Base-by-base conservation (phyloP, 1,140 invertebrate species). In the Aphaenogaster floridana region DNA sequence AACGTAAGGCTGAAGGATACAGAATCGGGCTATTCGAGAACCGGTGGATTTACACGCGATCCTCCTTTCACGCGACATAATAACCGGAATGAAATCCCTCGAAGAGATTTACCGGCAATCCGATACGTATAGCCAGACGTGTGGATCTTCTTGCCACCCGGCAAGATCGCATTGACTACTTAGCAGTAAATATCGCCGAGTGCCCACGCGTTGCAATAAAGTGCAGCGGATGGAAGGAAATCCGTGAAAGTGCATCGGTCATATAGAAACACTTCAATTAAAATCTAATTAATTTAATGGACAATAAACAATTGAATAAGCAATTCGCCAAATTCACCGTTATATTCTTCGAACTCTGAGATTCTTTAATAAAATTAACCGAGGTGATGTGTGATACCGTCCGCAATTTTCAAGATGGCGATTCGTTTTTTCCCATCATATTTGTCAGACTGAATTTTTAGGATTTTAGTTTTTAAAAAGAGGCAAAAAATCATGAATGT, bases 161-260 rank as follows among this genome's bases (percentile, higher is more conserved):
- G 64, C 54, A 84, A 61, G 52, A 81, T 84, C 54, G 39, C 52
- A 9, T 45, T 69, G 80, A 84, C 80, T 84, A 74, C 69, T 84
- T 84, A 84, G 69, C 80, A 84, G 69, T 84, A 84, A 84, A 84
- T 83, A 72, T 84, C n/a, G 4, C 5, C 54, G 52, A 17, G 3
- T 52, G 21, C 69, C 54, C 42, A 83, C 69, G 54, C 68, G n/a
- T 34, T 36, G 80, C 69, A 34, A 42, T 84, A 84, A 84, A 76
- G 42, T 39, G 17, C 64, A 45, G 21, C 21, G 17, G 57, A 15
- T 45, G 68, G 13, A 28, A n/a, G 39, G 21, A 52, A 81, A 57
- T 81, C 4, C 15, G 50, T 50, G 36, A 45, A 69, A 42, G 42
- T 34, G 17, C 61, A n/a, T 66, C 17, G 17, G 59, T 28, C 45